Percentiles rank a stretch among this genome's conserved stretches.
Evolutionary conservation across 2,113 vertebrate species (phyloP).

Genomic region (Thamnophis sirtalis): DNA sequence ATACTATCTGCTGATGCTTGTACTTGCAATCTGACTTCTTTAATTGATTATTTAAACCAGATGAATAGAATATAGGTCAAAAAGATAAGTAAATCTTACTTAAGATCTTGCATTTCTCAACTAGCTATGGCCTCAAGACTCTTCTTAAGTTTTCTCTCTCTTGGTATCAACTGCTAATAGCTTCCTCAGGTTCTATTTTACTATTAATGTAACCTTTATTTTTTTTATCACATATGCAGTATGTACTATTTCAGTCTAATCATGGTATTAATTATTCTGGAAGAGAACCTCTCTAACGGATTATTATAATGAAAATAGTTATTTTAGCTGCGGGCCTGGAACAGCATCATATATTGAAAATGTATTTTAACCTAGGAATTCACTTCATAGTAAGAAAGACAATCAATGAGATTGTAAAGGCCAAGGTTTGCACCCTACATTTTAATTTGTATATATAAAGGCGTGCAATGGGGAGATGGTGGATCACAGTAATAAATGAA

Average conservation of each 20-base stretch:
- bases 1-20: slow-evolving; percentile 10
- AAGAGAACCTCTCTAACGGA: background rate
- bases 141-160: background rate
- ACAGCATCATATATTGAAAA: background rate
- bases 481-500: background rate
- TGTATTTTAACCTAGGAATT: background rate
- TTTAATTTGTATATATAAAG: background rate
- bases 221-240: background rate
- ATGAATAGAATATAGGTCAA: background rate
- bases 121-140: background rate
- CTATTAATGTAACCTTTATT: background rate
- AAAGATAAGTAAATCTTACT: background rate
- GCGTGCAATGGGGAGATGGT: background rate
- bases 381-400: background rate
- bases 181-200: background rate
- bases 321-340: background rate
- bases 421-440: background rate
- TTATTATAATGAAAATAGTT: background rate
- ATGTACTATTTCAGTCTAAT: background rate
- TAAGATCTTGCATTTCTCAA: background rate
- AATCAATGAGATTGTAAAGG: background rate
- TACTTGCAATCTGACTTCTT: background rate
- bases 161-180: background rate
- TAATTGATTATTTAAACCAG: background rate
- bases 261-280: background rate